Evolutionary conservation across 2,113 vertebrate genomes (phyloP), one percentile per base, ranked within the genome.

Genomic region (Sarotherodon lohbergeri): DNA sequence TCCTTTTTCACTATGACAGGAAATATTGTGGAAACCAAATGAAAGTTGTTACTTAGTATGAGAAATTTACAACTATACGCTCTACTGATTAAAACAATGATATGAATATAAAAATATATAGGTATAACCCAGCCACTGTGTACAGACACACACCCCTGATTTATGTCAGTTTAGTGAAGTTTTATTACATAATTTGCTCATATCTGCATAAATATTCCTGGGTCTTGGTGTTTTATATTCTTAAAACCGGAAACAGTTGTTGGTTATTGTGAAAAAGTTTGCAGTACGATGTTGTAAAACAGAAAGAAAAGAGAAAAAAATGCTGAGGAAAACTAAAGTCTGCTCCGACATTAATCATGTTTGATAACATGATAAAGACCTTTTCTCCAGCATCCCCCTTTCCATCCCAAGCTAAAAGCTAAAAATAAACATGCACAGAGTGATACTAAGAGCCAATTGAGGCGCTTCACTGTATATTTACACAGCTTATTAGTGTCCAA

Each of bases 401-500:
- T 78, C 73, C 73, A 52, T 90, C 83, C 85, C 57, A 80, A 89
- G 73, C 81, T 34, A 80, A 88, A 86, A 83, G 88, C 90, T 91
- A 91, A 91, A 94, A 92, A 92, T 94, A 86, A 43, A 78, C 88
- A 89, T 43, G 43, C 46, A 19, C 91, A 80, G 81, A 80, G 83
- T 82, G 87, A 91, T 91, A 88, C 84, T 89, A 87, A 91, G 88
- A 93, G 90, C 86, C 92, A 89, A 88, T 90, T 92, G 91, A 91
- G 83, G 73, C 81, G 86, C 91, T 61, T 85, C 63, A 59, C 92
- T 93, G 92, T 93, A 91, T 92, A 93, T 95, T 93, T 94, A 89
- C 88, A 80, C 91, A 93, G 90, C 94, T 95, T 95, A 96, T 95
- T 95, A 95, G 92, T 88, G 88, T 94, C 95, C 92, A 95, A 94